These are phyloP conservation scores for Brachionus rotundiformis DNA, from an alignment of 1,140 invertebrate species.

Conservation along the genomic window DNA sequence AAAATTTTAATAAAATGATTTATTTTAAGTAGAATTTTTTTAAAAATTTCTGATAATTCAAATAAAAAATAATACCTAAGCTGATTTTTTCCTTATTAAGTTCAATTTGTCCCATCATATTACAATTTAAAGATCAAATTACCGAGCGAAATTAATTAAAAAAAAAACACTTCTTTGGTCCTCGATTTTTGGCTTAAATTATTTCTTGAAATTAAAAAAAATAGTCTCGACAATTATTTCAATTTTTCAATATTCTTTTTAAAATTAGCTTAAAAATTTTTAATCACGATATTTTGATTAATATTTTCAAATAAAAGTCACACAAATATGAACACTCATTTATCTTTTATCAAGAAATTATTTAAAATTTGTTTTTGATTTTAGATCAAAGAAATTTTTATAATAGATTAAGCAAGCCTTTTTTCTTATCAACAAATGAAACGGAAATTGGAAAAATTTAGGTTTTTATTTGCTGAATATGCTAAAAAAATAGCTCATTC, in stretches of 20 bases:
- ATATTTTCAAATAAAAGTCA: neutral
- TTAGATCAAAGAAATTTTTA: neutral
- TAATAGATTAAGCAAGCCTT: neutral
- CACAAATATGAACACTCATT: neutral
- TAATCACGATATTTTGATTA: neutral
- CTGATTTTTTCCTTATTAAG: too few relatives aligned
- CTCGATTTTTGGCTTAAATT: neutral
- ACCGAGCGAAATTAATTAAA: too few relatives aligned
- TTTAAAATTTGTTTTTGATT: neutral
- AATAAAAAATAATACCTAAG: too few relatives aligned
- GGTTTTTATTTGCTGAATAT: conserved; percentile 7
- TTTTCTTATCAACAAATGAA: neutral
- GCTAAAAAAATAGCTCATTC: neutral
- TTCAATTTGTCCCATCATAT: too few relatives aligned
- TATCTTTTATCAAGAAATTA: neutral
- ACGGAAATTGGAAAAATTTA: neutral
- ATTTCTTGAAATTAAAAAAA: neutral
- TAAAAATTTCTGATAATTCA: too few relatives aligned
- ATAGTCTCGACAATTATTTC: neutral
- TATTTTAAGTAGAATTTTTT: too few relatives aligned
- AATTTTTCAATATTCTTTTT: neutral
- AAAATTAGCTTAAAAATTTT: neutral
- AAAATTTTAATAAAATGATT: too few relatives aligned
- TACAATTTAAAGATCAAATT: too few relatives aligned
- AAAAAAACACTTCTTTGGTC: too few relatives aligned